phyloP scores from a whole-genome alignment of 1,140 invertebrate species.

The Hycleus cichorii region DNA sequence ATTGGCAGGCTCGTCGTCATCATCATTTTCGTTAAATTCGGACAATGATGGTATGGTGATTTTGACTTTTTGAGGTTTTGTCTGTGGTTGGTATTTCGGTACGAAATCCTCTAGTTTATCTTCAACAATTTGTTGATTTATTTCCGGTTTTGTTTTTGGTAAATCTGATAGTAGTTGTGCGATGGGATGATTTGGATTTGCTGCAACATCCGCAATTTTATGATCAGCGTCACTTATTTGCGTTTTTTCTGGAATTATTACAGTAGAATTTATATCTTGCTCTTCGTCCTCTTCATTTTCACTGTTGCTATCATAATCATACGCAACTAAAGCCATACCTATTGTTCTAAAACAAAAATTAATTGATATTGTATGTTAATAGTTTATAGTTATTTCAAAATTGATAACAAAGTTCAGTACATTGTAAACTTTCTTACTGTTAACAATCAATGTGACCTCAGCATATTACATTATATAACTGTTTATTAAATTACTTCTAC shows the following conservation, averaged over 20 bases:
- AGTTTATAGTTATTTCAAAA: no score
- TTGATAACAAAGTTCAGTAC: no score
- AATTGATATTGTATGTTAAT: no score
- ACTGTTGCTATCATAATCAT: constrained; percentile 31
- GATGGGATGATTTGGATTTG: not conserved
- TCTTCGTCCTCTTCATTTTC: constrained; percentile 22
- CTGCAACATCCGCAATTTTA: constrained; percentile 2
- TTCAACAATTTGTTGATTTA: constrained; percentile 10
- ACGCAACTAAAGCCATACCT: constrained; percentile 30
- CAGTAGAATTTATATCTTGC: not conserved
- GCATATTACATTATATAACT: no score
- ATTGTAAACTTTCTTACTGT: no score
- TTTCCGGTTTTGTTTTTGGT: constrained; percentile 7
- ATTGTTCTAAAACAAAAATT: no score
- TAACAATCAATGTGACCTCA: no score
- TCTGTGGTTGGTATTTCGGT: constrained; percentile 28
- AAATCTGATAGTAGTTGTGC: constrained; percentile 15
- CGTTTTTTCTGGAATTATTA: not conserved
- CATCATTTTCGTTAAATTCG: constrained; percentile 26
- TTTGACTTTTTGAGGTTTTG: constrained; percentile 24
- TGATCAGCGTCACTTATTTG: not conserved
- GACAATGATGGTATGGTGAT: constrained; percentile 32
- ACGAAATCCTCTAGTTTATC: constrained; percentile 34
- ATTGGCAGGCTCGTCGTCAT: constrained; percentile 22
- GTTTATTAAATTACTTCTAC: no score